Conservation (phyloP, 2,797 vertebrate species). For the Acanthornis magna region DNA sequence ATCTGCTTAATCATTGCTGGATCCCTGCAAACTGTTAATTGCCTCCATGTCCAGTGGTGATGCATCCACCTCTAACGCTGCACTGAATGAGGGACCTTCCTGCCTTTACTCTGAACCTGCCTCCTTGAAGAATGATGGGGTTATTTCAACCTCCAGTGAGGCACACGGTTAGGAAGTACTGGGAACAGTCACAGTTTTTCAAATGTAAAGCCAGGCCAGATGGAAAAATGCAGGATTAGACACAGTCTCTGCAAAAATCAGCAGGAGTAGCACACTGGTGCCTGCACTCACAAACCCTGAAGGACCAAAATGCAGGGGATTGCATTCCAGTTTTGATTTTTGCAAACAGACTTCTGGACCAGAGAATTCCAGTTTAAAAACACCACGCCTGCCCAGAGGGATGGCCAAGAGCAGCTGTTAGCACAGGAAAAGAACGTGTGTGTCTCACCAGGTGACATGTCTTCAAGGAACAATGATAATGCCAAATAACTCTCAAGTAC, state of each 20-base stretch:
- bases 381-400: not conserved
- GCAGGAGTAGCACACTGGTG: rapidly evolving
- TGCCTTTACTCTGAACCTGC: not conserved
- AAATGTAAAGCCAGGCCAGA: not conserved
- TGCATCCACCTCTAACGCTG: rapidly evolving
- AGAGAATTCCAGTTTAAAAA: not conserved
- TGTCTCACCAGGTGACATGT: not conserved
- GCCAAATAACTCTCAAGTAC: not conserved
- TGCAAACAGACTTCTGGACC: not conserved
- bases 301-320: not conserved
- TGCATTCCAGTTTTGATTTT: not conserved
- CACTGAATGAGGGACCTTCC: not conserved
- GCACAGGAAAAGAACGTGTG: rapidly evolving
- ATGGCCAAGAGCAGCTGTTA: not conserved
- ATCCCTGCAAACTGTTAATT: not conserved
- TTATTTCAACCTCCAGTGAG: not conserved
- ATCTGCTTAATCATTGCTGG: not conserved
- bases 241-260: not conserved
- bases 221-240: not conserved
- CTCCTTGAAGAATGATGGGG: not conserved
- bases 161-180: not conserved
- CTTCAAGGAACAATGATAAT: not conserved
- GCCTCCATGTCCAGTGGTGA: not conserved
- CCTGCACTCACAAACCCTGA: not conserved
- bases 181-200: not conserved